Evolutionary conservation across 2,888 invertebrate genomes (phyloP), one percentile per base, ranked within the genome.

Genomic region (Chouioia cunea): DNA sequence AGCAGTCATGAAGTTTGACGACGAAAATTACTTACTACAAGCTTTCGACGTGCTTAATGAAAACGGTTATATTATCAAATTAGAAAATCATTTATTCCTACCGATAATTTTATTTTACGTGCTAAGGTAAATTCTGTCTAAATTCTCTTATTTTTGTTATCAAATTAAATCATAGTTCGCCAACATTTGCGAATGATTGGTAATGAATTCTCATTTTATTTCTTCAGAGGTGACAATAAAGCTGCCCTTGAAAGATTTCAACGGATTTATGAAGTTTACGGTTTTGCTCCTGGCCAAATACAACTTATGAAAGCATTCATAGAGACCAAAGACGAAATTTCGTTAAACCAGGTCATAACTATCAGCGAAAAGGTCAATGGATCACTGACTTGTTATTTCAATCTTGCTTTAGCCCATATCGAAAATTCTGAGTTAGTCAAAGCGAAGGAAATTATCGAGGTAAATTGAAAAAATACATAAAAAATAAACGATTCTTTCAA

Each of bases 361-460:
- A 43, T 65, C 48, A 36, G 56, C n/a, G 12, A 2, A 16, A n/a
- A 10, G 10, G n/a, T n/a, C 43, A 4, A 27, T 4, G 56, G 56
- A 12, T 14, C 48, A 16, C 4, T 6, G n/a, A 12, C 6, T 14
- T n/a, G 15, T 14, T 36, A 36, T 16, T 57, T 57, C 36, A 2
- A 57, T n/a, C 10, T 58, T 15, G 65, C 65, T 43, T 43, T 65
- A 4, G 43, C 50, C 14, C 43, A 65, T 18, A 36, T 65, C 15
- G 50, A 65, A 44, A 57, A 65, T 57, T n/a, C 48, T 22, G 1
- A 43, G 36, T 43, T 50, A 18, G 15, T 16, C 14, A 20, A 36
- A 57, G 48, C 50, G 3, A 50, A 43, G 18, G 6, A 65, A 1
- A 23, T 65, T n/a, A 43, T 65, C 8, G 10, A 57, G 65, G 65